These are phyloP conservation scores for Cyprinella venusta DNA, from an alignment of 2,797 vertebrate species.

Conservation along the genomic window DNA sequence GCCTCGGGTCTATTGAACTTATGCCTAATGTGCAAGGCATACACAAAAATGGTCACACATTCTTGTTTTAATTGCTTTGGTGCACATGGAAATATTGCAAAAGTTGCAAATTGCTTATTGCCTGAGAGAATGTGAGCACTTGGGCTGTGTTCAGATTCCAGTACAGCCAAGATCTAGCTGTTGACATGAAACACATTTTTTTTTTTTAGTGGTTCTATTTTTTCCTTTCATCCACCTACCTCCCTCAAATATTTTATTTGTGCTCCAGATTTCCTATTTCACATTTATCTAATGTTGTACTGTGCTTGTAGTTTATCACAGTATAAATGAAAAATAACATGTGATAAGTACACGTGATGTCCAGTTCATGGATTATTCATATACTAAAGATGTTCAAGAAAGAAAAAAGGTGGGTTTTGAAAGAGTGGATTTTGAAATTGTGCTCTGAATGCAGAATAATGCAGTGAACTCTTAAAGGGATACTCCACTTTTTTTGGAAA, in stretches of 20 bases:
- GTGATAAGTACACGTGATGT: background rate
- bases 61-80: slow-evolving; percentile 54
- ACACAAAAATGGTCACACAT: slow-evolving; percentile 33
- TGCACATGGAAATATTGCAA: slow-evolving; percentile 10
- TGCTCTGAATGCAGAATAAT: background rate
- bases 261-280: background rate
- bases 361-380: background rate
- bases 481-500: no score
- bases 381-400: background rate
- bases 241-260: background rate
- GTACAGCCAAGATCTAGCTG: slow-evolving; percentile 5
- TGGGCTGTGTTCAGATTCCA: slow-evolving; percentile 29
- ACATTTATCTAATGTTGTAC: background rate
- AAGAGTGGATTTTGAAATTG: background rate
- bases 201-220: slow-evolving; percentile 2
- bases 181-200: slow-evolving; percentile 24
- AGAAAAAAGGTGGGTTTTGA: background rate
- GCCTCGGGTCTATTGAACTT: slow-evolving; percentile 44
- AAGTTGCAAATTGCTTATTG: slow-evolving; percentile 42
- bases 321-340: background rate
- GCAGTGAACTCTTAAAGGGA: background rate
- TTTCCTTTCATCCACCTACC: slow-evolving; percentile 14
- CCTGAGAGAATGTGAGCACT: slow-evolving; percentile 29
- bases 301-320: background rate
- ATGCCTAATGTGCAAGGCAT: slow-evolving; percentile 41